Conservation (phyloP, 2,113 vertebrate genomes). For the Ornithorhynchus anatinus region DNA sequence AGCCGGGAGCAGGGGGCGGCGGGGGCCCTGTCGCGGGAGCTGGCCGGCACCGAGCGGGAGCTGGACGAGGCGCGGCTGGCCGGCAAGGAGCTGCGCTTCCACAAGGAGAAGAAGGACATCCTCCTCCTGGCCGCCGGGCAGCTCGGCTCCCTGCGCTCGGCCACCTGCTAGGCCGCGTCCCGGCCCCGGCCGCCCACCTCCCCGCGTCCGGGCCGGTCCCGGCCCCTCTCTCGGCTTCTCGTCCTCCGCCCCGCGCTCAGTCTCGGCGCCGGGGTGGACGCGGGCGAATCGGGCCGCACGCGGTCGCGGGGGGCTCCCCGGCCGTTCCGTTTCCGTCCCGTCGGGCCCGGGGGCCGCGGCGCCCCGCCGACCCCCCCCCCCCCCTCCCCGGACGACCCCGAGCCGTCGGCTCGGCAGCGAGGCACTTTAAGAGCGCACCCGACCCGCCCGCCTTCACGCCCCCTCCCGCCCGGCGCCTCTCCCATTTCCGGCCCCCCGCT, state of each 20-base stretch:
- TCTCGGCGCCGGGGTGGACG: background rate
- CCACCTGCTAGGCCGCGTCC: conserved; percentile 66
- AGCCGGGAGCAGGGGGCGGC: conserved; percentile 89
- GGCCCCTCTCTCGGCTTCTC: background rate
- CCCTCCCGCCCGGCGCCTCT: too few relatives aligned
- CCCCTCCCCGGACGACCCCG: too few relatives aligned
- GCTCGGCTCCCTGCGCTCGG: conserved; percentile 81
- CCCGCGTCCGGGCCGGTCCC: background rate
- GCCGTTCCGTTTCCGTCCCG: too few relatives aligned
- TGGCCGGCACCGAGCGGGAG: conserved; percentile 87
- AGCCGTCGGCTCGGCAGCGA: too few relatives aligned
- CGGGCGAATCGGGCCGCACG: background rate
- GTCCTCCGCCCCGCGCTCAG: background rate
- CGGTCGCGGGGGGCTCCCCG: too few relatives aligned
- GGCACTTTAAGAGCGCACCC: too few relatives aligned
- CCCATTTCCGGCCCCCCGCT: too few relatives aligned
- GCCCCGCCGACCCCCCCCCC: too few relatives aligned
- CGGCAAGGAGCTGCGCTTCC: conserved; percentile 92
- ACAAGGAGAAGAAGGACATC: conserved; percentile 98
- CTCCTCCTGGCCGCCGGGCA: conserved; percentile 92
- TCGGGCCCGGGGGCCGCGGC: too few relatives aligned
- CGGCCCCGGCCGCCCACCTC: background rate
- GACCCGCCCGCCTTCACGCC: too few relatives aligned
- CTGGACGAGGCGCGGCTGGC: conserved; percentile 93
- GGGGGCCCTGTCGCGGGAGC: conserved; percentile 82